Evolutionary conservation across 2,113 vertebrate species (phyloP), one percentile per base, ranked within the genome.

Genomic region (Paradisaea rubra): DNA sequence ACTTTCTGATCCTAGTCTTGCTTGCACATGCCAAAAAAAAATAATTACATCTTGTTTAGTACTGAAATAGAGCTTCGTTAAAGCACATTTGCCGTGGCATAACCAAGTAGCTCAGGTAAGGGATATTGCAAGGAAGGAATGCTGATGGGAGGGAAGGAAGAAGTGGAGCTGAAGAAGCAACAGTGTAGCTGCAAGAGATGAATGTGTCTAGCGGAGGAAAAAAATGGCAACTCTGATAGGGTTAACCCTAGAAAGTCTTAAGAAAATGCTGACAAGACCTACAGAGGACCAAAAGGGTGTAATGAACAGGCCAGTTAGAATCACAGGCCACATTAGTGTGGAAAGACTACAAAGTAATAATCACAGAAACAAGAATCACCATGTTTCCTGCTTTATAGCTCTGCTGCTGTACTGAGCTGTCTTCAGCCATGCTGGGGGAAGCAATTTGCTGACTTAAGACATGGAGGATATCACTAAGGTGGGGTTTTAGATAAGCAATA

Each of bases 41-140:
- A 45, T 35, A 81, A 88, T 61, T 35, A 28, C 9, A 78, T 81
- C 60, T 96, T 91, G 69, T 97, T 96, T 94, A 94, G 84, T 92
- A 93, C 64, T 86, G 90, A 93, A 90, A 95, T 53, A 82, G 24
- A 95, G 80, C 84, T 92, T 95, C 60, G 86, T 85, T 93, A 97
- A 92, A 96, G 70, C 81, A 59, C 35, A 35, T 81, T 95, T 79
- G 41, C 84, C 91, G 47, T 33, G 17, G 64, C 69, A 63, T 56
- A 68, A 59, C 70, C 52, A 69, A 39, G 37, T 33, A 72, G 70
- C 39, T 91, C 78, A 92, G 68, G 41, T 8, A 33, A 77, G 44
- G 59, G 63, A 64, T 71, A 73, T 35, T 83, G 42, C 41, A 65
- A 94, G 28, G 61, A 54, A 85, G 37, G n/a, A 53, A 88, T 17